These are phyloP conservation scores for Nemotelus nigrinus DNA, from an alignment of 2,888 invertebrate genomes.

Conservation along the genomic window DNA sequence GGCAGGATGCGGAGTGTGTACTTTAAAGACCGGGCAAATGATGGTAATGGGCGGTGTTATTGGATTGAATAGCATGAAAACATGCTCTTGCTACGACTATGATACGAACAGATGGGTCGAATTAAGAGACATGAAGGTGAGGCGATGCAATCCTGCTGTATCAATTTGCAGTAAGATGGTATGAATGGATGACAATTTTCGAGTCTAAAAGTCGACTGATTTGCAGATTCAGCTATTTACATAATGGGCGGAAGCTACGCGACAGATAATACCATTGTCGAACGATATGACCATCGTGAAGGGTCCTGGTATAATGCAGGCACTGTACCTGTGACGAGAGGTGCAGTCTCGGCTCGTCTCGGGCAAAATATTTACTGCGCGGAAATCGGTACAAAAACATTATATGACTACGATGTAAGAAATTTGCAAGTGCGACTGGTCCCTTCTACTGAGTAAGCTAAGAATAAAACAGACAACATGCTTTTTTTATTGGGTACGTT, in stretches of 20 bases:
- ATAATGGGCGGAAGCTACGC: background rate
- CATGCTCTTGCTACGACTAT: background rate
- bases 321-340: background rate
- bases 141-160: background rate
- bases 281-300: constrained; percentile 3
- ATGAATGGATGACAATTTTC: background rate
- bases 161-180: background rate
- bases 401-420: background rate
- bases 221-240: background rate
- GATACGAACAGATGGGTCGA: background rate
- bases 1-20: constrained; percentile 1
- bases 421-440: background rate
- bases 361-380: background rate
- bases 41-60: background rate
- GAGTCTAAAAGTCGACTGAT: background rate
- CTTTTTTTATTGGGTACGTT: too few relatives aligned
- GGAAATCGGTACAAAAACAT: background rate
- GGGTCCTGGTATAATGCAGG: background rate
- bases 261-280: background rate
- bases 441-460: too few relatives aligned
- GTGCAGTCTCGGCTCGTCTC: background rate
- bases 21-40: background rate
- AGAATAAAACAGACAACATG: too few relatives aligned
- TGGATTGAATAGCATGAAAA: background rate
- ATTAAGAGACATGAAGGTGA: background rate